These are phyloP conservation scores for Balanococcus diminutus DNA, from an alignment of 2,888 invertebrate genomes.

Conservation along the genomic window DNA sequence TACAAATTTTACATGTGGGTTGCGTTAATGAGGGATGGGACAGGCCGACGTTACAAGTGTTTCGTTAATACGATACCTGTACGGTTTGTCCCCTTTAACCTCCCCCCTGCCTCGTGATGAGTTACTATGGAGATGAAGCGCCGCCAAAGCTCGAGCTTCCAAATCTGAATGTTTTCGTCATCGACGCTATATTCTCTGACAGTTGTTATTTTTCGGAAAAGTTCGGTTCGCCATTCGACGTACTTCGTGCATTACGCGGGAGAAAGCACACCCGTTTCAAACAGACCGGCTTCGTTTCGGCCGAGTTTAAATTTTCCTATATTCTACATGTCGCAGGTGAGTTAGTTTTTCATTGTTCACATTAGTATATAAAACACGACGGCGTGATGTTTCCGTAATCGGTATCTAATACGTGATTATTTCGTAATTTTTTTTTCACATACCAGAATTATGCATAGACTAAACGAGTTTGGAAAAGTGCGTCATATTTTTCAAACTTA, in stretches of 20 bases:
- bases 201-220: conserved; percentile 43
- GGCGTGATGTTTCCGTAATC: neutral
- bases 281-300: neutral
- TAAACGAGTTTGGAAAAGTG: neutral
- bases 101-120: neutral
- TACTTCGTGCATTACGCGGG: conserved; percentile 34
- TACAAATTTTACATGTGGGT: conserved; percentile 25
- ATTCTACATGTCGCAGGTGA: neutral
- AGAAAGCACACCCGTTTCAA: conserved; percentile 34
- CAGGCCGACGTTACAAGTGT: conserved; percentile 31
- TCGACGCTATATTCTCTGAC: conserved; percentile 21
- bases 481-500: neutral
- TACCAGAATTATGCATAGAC: neutral
- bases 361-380: neutral
- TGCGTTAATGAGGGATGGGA: conserved; percentile 16
- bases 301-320: neutral
- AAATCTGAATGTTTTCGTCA: conserved; percentile 39
- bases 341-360: conserved; percentile 10
- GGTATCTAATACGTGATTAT: neutral
- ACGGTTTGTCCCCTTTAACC: neutral
- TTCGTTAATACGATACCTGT: conserved; percentile 26
- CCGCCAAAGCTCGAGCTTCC: conserved; percentile 43
- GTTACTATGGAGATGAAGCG: conserved; percentile 26
- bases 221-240: neutral
- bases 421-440: neutral